A percentile compares a stretch with the other conserved stretches of the same genome.
These are phyloP conservation scores for Tauraco hartlaubi DNA, from an alignment of 2,797 vertebrate species.

Conservation along the genomic window DNA sequence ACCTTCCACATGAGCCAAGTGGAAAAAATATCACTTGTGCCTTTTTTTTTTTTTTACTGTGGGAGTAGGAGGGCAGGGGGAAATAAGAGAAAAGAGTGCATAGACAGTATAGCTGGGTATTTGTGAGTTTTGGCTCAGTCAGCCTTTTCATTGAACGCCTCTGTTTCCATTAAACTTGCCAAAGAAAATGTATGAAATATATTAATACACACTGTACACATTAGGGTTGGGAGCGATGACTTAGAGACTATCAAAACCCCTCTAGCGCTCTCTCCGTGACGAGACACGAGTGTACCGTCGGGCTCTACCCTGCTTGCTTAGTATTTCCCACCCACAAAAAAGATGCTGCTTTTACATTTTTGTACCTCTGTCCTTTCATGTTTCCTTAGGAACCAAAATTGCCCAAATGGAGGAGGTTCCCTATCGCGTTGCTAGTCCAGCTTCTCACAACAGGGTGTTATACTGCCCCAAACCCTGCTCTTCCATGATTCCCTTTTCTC, in stretches of 20 bases:
- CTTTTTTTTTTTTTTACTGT: neutral
- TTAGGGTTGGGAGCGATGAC: neutral
- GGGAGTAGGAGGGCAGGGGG: neutral
- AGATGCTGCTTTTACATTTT: neutral
- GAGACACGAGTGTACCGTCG: accelerated
- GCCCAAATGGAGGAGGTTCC: neutral
- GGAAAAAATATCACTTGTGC: neutral
- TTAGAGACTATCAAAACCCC: neutral
- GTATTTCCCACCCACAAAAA: neutral
- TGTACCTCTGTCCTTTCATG: neutral
- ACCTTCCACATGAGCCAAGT: slow-evolving; percentile 37
- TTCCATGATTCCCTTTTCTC: neutral
- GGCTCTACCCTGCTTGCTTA: accelerated
- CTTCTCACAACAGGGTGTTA: neutral
- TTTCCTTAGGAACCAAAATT: neutral
- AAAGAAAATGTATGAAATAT: slow-evolving; percentile 59
- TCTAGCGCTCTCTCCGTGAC: neutral
- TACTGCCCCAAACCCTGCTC: neutral
- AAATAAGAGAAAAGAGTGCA: neutral
- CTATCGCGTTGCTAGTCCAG: neutral
- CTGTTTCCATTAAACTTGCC: slow-evolving; percentile 72
- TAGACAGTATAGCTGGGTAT: slow-evolving; percentile 32
- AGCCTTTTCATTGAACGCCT: slow-evolving; percentile 55
- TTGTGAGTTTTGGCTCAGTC: slow-evolving; percentile 68
- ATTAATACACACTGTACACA: slow-evolving; percentile 13